A percentile compares a stretch with the other conserved stretches of the same genome.
Conservation (phyloP, 2,113 vertebrate species). For the Heloderma charlesbogerti region DNA sequence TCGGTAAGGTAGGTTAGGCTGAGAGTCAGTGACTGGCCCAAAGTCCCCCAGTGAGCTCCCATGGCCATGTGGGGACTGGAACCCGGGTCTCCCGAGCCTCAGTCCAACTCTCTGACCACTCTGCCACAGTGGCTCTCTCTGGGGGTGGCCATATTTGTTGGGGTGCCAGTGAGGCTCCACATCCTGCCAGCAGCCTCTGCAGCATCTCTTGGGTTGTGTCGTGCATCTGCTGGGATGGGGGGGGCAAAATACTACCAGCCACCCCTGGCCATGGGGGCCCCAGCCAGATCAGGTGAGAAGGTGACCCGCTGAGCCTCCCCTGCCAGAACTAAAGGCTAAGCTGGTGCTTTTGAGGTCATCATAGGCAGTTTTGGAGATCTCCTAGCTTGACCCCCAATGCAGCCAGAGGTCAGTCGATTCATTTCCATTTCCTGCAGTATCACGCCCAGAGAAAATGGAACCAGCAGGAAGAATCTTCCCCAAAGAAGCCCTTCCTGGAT, state of each 20-base stretch:
- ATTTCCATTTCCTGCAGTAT: neutral
- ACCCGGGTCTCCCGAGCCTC: no score
- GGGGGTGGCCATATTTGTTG: neutral
- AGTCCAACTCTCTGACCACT: no score
- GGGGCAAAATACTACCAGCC: neutral
- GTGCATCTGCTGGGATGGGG: neutral
- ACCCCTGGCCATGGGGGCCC: no score
- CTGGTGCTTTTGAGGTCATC: neutral
- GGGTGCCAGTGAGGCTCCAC: neutral
- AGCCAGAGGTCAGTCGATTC: rapidly evolving
- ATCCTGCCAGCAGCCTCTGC: neutral
- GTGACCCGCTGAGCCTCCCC: neutral
- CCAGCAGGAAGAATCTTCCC: neutral
- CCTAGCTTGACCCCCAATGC: neutral
- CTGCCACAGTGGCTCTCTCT: no score
- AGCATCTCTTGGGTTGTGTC: neutral
- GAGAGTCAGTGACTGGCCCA: no score
- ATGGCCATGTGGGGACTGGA: no score
- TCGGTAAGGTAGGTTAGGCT: no score
- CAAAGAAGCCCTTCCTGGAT: neutral
- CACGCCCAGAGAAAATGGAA: neutral
- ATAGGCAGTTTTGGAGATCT: neutral
- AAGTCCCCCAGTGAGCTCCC: no score
- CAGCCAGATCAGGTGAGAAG: neutral
- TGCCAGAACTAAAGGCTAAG: neutral